A percentile compares a stretch with the other conserved stretches of the same genome.
Conservation (phyloP, 2,797 vertebrate species). For the Hydrocynus forskahlii region DNA sequence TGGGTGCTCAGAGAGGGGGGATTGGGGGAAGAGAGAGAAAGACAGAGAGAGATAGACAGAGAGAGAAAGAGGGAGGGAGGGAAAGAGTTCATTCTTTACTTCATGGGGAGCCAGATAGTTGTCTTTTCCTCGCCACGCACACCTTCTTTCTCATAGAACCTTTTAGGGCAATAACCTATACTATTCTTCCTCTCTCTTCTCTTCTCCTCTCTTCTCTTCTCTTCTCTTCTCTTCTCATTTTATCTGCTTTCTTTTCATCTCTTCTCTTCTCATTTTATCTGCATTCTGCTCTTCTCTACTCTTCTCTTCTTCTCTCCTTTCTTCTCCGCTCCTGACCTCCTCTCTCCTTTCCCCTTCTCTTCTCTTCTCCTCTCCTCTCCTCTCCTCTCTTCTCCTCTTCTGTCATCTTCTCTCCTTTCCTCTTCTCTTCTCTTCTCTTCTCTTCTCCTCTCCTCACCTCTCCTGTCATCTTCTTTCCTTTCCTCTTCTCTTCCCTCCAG, state of each 20-base stretch:
- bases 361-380: not conserved
- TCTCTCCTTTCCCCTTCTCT: not conserved
- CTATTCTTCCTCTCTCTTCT: not conserved
- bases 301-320: not conserved
- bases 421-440: not conserved
- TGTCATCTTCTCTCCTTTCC: not conserved
- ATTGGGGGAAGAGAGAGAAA: not conserved
- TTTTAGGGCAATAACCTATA: too few relatives aligned
- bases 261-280: not conserved
- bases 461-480: constrained; percentile 11
- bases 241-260: too few relatives aligned
- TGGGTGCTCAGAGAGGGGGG: not conserved
- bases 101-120: too few relatives aligned
- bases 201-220: not conserved
- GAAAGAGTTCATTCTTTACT: not conserved
- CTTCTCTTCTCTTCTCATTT: not conserved
- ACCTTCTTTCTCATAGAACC: too few relatives aligned
- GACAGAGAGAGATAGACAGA: not conserved
- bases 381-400: too few relatives aligned
- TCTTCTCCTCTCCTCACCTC: constrained; percentile 16
- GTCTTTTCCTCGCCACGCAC: too few relatives aligned
- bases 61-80: not conserved
- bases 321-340: not conserved
- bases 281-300: not conserved
- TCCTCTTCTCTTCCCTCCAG: constrained; percentile 11